Evolutionary conservation across 2,797 vertebrate species (phyloP).

Genomic region (Borostomias antarcticus): DNA sequence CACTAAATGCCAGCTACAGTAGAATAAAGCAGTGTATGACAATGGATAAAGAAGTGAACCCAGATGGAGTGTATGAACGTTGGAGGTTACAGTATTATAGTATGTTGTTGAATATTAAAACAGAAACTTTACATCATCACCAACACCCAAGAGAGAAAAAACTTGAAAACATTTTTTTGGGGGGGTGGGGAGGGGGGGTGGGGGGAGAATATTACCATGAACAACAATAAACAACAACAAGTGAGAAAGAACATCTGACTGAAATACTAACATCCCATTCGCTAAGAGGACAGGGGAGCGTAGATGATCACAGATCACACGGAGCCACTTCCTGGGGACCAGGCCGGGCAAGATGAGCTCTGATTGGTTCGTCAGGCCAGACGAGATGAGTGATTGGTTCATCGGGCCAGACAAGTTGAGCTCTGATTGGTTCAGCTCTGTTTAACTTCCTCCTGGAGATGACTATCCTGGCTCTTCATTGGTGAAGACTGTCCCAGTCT

Average conservation of each 20-base stretch:
- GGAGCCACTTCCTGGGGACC: constrained; percentile 1
- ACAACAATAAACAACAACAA: not conserved
- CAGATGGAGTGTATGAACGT: too few relatives aligned
- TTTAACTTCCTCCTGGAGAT: not conserved
- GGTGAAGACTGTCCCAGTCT: not conserved
- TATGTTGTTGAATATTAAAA: not conserved
- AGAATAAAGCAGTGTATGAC: too few relatives aligned
- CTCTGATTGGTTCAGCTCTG: not conserved
- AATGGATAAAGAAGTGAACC: too few relatives aligned
- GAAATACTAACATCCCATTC: not conserved
- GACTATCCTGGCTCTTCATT: too few relatives aligned
- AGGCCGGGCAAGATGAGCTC: not conserved
- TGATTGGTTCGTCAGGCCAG: not conserved
- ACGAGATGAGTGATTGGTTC: not conserved
- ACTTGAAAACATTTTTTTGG: not conserved
- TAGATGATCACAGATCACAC: not conserved
- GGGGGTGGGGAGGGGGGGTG: too few relatives aligned
- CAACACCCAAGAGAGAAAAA: not conserved
- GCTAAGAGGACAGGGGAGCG: not conserved
- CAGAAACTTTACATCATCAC: not conserved
- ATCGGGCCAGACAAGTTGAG: not conserved
- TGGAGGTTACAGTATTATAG: constrained; percentile 20
- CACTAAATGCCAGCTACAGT: not conserved
- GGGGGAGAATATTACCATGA: too few relatives aligned
- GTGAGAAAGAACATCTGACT: constrained; percentile 3